These are phyloP conservation scores for Eudyptes chrysolophus DNA, from an alignment of 2,113 vertebrate species.

Conservation along the genomic window DNA sequence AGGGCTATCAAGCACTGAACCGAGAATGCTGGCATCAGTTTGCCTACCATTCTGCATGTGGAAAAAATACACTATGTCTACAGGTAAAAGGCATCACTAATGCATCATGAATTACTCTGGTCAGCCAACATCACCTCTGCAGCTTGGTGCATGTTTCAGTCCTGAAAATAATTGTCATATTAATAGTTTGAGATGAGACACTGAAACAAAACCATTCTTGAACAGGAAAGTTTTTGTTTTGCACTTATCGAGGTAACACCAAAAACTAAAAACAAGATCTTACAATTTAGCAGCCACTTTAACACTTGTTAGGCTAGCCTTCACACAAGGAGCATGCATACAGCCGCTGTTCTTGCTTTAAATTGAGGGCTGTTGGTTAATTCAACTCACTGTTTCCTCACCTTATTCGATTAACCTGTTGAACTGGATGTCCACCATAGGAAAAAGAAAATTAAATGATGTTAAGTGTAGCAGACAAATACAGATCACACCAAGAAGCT, in stretches of 20 bases:
- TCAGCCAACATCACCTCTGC: slow-evolving; percentile 67
- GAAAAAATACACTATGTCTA: slow-evolving; percentile 38
- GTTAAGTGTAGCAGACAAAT: slow-evolving; percentile 73
- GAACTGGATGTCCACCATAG: slow-evolving; percentile 61
- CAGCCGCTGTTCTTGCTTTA: slow-evolving; percentile 61
- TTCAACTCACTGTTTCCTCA: slow-evolving; percentile 67
- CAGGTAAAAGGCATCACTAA: slow-evolving; percentile 44
- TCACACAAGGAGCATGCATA: slow-evolving; percentile 76
- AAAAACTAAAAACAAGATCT: slow-evolving; percentile 48
- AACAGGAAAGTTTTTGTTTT: slow-evolving; percentile 36
- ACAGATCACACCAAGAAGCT: slow-evolving; percentile 80
- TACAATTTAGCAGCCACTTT: slow-evolving; percentile 61
- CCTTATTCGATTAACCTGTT: slow-evolving; percentile 44
- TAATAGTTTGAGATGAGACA: slow-evolving; percentile 73
- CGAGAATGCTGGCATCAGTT: slow-evolving; percentile 55
- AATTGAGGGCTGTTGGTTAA: slow-evolving; percentile 56
- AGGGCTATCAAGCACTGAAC: slow-evolving; percentile 60
- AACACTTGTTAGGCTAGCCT: slow-evolving; percentile 62
- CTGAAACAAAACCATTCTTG: slow-evolving; percentile 71
- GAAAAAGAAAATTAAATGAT: slow-evolving; percentile 70
- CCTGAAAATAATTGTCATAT: slow-evolving; percentile 29
- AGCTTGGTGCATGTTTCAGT: slow-evolving; percentile 54
- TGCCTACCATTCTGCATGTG: slow-evolving; percentile 45
- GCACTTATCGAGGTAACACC: slow-evolving; percentile 63
- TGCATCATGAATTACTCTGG: slow-evolving; percentile 50